Conservation (phyloP, 2,888 invertebrate species). For the Conchocele bisecta region DNA sequence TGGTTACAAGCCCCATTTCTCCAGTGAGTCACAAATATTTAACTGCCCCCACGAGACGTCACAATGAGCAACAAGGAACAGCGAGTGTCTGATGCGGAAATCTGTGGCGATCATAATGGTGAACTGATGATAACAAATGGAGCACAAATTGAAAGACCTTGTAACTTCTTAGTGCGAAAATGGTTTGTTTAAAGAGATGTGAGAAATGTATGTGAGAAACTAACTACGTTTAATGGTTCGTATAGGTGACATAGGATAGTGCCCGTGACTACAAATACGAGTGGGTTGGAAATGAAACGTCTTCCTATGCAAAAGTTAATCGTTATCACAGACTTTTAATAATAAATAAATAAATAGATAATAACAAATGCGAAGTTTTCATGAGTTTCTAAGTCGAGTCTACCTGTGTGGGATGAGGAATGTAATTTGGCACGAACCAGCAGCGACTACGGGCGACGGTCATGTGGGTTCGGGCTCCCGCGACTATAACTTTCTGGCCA, state of each 20-base stretch:
- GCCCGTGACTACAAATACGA: too few species aligned
- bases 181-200: constrained; percentile 48
- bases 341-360: constrained; percentile 66
- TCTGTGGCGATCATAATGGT: too few species aligned
- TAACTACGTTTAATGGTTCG: constrained; percentile 55
- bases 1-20: too few species aligned
- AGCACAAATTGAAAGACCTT: constrained; percentile 61
- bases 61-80: too few species aligned
- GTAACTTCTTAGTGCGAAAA: constrained; percentile 56
- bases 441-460: too few species aligned
- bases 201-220: constrained; percentile 52
- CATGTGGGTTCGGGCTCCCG: too few species aligned
- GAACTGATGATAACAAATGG: constrained; percentile 48
- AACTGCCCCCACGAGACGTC: too few species aligned
- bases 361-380: constrained; percentile 58
- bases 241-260: too few species aligned
- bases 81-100: too few species aligned
- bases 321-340: constrained; percentile 61
- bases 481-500: background rate
- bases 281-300: constrained; percentile 54
- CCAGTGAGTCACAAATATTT: too few species aligned
- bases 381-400: constrained; percentile 60
- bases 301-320: constrained; percentile 58
- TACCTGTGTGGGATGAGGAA: constrained; percentile 61
- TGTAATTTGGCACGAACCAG: constrained; percentile 63